Conservation (phyloP, 1,140 invertebrate species). For the Latrodectus geometricus region DNA sequence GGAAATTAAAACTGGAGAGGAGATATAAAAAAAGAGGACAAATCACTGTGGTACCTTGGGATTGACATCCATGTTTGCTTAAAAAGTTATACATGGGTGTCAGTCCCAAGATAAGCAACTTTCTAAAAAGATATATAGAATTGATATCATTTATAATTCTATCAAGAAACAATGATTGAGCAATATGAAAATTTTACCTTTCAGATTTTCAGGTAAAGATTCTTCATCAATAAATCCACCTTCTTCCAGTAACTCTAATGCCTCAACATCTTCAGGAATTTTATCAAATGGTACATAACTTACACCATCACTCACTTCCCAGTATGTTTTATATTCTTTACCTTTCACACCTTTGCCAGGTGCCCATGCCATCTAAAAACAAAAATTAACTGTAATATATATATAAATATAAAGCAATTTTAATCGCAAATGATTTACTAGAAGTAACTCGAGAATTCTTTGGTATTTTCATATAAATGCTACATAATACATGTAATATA, state of each 20-base stretch:
- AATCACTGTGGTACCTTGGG: too few relatives aligned
- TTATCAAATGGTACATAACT: slow-evolving; percentile 93
- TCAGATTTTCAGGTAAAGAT: slow-evolving; percentile 87
- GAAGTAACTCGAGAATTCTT: too few relatives aligned
- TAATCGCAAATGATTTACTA: not conserved
- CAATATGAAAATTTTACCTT: slow-evolving; percentile 72
- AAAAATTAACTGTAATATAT: not conserved
- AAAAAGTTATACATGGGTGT: too few relatives aligned
- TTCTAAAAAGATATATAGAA: too few relatives aligned
- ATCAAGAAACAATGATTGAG: too few relatives aligned
- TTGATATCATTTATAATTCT: too few relatives aligned
- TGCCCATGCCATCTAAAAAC: slow-evolving; percentile 88
- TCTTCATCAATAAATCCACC: slow-evolving; percentile 96
- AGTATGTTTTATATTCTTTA: slow-evolving; percentile 95
- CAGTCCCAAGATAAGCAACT: too few relatives aligned
- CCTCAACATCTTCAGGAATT: slow-evolving; percentile 76
- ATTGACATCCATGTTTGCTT: too few relatives aligned
- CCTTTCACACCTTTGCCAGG: slow-evolving; percentile 96
- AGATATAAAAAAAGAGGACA: too few relatives aligned
- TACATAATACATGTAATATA: too few relatives aligned
- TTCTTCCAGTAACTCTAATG: slow-evolving; percentile 87
- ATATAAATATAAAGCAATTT: not conserved
- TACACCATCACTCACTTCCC: slow-evolving; percentile 93
- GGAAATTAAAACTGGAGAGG: too few relatives aligned
- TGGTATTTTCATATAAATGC: too few relatives aligned